Evolutionary conservation across 1,140 invertebrate genomes (phyloP), one percentile per base, ranked within the genome.

Genomic region (Chironomus striatipennis): DNA sequence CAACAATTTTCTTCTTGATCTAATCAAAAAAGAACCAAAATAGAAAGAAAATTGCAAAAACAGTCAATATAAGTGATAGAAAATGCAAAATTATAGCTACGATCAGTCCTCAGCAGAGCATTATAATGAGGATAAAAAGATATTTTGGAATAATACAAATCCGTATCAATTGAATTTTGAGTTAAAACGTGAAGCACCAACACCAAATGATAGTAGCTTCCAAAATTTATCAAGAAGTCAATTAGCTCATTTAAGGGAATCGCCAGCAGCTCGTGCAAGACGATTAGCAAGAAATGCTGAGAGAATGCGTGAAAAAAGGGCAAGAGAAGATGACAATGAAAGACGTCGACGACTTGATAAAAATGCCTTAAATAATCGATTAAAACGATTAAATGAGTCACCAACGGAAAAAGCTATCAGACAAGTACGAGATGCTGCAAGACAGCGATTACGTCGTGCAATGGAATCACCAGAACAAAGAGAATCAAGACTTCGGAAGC

Each of bases 401-500:
- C 80, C 82, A 57, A 79, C 81, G 20, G 81, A 82, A 74, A 75
- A 80, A 7, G 81, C 81, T 1, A 81, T 82, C 79, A 78, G 81
- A 15, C 74, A 81, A 77, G 81, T 82, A 15, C 79, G 81, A 42
- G 82, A 82, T 76, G 81, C 81, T 72, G 81, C 81, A 34, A 75
- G 81, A 2, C 81, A 82, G 74, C 75, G 81, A 10, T 73, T 82
- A 43, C 77, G 81, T 5, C 78, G 81, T 0, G 81, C 81, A 7
- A 83, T 83, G 77, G 86, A 86, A 77, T 80, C 85, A 2, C 79
- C 84, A 3, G 83, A 85, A 43, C 84, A 86, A 76, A 79, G 86
- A 73, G 78, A 81, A 7, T 79, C 79, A 57, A 81, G 86, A 5
- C 75, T 87, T 42, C 81, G 83, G 15, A 86, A 85, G 75, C 75